These are phyloP conservation scores for Leucoraja ocellata DNA, from an alignment of 2,797 vertebrate genomes.

Conservation along the genomic window DNA sequence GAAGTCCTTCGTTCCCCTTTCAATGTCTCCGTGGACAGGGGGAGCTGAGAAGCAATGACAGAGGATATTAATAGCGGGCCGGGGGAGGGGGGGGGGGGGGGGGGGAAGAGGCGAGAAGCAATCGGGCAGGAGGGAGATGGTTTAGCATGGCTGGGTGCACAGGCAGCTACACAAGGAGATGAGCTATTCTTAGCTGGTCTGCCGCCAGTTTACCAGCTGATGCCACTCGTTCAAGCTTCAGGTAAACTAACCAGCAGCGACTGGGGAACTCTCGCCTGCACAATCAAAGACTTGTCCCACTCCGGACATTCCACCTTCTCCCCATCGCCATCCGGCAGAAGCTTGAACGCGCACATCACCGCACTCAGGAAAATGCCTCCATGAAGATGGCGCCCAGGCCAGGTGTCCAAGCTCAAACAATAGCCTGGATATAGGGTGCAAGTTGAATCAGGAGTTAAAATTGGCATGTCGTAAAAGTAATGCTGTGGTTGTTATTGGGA, in stretches of 20 bases:
- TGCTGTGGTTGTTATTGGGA: too few relatives aligned
- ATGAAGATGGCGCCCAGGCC: too few relatives aligned
- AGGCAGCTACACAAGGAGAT: neutral
- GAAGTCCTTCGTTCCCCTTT: constrained; percentile 77
- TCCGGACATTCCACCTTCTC: too few relatives aligned
- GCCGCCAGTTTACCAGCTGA: neutral
- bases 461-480: too few relatives aligned
- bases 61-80: neutral
- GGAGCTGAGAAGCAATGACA: constrained; percentile 58
- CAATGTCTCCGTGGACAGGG: constrained; percentile 78
- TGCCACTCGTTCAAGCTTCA: neutral
- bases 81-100: too few relatives aligned
- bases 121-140: neutral
- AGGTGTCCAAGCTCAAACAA: too few relatives aligned
- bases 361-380: too few relatives aligned
- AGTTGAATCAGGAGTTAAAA: too few relatives aligned
- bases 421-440: too few relatives aligned
- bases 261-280: neutral
- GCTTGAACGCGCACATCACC: too few relatives aligned
- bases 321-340: too few relatives aligned
- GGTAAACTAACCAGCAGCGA: neutral
- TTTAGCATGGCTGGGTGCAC: neutral
- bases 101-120: neutral
- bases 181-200: neutral
- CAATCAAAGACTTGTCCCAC: too few relatives aligned